These are phyloP conservation scores for Notarius quadriscutis DNA, from an alignment of 2,113 vertebrate species.

Conservation along the genomic window DNA sequence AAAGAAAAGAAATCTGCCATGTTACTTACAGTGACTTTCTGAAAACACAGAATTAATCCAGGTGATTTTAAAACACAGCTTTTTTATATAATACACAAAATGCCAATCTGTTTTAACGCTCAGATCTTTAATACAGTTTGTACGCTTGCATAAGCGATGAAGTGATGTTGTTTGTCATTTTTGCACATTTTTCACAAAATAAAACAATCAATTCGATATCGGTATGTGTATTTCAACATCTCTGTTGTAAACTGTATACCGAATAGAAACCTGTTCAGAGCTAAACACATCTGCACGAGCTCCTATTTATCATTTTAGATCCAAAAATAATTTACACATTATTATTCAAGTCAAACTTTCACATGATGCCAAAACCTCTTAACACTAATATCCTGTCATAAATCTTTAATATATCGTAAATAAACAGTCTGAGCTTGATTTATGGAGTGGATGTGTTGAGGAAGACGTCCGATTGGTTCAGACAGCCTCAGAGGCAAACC, in stretches of 20 bases:
- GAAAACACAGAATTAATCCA: neutral
- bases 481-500: neutral
- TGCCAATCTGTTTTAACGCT: neutral
- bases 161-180: neutral
- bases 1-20: neutral
- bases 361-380: neutral
- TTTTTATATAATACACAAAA: neutral
- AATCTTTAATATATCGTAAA: neutral
- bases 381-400: neutral
- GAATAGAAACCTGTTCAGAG: neutral
- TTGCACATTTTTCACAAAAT: neutral
- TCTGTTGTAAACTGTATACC: neutral
- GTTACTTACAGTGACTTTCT: neutral
- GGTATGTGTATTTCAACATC: neutral
- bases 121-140: neutral
- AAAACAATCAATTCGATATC: neutral
- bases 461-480: constrained; percentile 23
- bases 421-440: constrained; percentile 14
- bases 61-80: neutral
- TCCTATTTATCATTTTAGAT: neutral
- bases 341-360: neutral
- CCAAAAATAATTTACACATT: neutral
- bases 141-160: neutral
- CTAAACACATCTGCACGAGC: neutral
- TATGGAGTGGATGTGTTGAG: neutral